Conservation (phyloP, 1,140 invertebrate genomes). For the Gyrodactylus bullatarudis region DNA sequence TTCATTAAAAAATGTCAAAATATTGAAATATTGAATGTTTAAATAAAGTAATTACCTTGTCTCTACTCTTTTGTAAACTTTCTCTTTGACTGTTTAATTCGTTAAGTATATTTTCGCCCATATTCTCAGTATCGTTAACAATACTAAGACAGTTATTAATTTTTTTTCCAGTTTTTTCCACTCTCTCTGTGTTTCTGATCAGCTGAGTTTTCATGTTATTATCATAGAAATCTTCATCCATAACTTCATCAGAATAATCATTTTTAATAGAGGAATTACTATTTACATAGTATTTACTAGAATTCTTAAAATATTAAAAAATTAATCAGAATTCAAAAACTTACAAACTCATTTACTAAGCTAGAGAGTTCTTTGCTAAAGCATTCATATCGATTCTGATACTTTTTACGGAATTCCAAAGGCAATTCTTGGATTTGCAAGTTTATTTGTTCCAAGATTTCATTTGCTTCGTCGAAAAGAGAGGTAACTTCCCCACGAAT, state of each 20-base stretch:
- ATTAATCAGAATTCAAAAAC: too few relatives aligned
- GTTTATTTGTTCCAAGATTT: background rate
- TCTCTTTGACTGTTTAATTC: background rate
- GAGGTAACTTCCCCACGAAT: background rate
- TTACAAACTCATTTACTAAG: background rate
- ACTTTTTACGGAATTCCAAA: background rate
- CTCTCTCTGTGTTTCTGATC: background rate
- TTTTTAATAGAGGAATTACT: too few relatives aligned
- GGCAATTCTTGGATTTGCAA: background rate
- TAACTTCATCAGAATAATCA: background rate
- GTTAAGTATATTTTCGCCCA: background rate
- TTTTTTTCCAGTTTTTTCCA: background rate
- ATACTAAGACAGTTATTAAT: background rate
- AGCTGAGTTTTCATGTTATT: background rate
- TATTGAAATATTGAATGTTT: too few relatives aligned
- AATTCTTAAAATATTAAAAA: background rate
- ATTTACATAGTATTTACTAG: background rate
- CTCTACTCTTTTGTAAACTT: background rate
- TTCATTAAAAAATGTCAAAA: too few relatives aligned
- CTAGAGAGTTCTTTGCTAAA: background rate
- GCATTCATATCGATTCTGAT: background rate
- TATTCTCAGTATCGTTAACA: background rate
- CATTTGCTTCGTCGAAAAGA: background rate
- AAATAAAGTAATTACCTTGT: background rate
- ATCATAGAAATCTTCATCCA: background rate